phyloP scores from a whole-genome alignment of 2,888 invertebrate species.

The Clostera curtula region DNA sequence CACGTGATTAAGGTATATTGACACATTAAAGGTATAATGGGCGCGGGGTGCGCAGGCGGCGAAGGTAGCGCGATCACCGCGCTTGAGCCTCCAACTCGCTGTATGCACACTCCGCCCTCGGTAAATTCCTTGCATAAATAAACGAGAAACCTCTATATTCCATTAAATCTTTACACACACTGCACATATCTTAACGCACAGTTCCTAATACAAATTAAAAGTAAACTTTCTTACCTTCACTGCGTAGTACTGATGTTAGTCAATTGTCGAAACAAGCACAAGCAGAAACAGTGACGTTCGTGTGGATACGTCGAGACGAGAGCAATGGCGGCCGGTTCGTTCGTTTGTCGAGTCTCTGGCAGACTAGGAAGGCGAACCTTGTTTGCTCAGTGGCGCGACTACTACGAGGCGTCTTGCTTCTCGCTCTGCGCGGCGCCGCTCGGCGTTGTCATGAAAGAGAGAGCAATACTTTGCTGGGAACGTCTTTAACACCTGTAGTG shows the following conservation, averaged over 20 bases:
- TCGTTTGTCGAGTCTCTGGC: constrained; percentile 60
- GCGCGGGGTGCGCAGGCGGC: constrained; percentile 59
- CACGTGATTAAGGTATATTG: constrained; percentile 52
- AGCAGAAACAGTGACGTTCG: constrained; percentile 68
- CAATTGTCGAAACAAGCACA: constrained; percentile 68
- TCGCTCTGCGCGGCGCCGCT: constrained; percentile 23
- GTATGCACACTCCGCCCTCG: constrained; percentile 65
- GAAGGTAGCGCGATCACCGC: constrained; percentile 56
- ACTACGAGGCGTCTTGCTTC: constrained; percentile 34
- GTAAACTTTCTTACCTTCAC: constrained; percentile 66
- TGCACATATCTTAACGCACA: constrained; percentile 47
- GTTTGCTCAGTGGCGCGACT: constrained; percentile 64
- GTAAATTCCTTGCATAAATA: constrained; percentile 73
- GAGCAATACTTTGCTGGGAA: constrained; percentile 20
- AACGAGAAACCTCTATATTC: constrained; percentile 59
- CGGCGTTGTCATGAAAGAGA: constrained; percentile 30
- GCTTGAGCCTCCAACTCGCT: constrained; percentile 58
- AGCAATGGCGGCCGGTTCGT: constrained; percentile 66
- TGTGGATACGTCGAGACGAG: constrained; percentile 63
- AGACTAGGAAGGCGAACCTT: constrained; percentile 68
- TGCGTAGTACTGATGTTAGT: constrained; percentile 69
- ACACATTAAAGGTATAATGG: constrained; percentile 38
- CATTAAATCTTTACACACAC: constrained; percentile 46
- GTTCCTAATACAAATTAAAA: constrained; percentile 57
- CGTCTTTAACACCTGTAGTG: constrained; percentile 52